Percentiles rank a stretch among this genome's conserved stretches.
Evolutionary conservation across 2,797 vertebrate genomes (phyloP).

Genomic region (Cossypha dichroa): DNA sequence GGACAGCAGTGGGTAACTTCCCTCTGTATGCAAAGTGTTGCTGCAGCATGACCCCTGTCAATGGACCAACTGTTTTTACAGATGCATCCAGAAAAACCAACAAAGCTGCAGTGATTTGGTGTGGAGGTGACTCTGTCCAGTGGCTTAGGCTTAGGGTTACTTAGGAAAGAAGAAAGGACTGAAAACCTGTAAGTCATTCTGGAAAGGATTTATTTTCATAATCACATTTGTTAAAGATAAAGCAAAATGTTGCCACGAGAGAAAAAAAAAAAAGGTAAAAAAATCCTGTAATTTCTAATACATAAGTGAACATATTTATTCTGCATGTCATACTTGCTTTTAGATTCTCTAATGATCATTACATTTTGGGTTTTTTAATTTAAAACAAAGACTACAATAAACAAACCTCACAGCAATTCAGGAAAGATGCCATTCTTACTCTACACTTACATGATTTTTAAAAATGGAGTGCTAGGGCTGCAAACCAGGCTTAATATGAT

Average conservation of each 20-base stretch:
- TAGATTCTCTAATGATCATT: background rate
- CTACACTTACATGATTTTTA: background rate
- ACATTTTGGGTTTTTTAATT: background rate
- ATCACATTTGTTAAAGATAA: background rate
- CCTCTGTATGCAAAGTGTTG: fast-evolving
- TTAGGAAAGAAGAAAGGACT: background rate
- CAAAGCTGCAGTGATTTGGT: background rate
- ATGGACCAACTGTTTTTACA: background rate
- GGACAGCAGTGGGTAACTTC: background rate
- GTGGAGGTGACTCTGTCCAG: too few relatives aligned
- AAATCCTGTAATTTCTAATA: background rate
- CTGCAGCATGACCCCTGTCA: background rate
- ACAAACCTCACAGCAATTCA: background rate
- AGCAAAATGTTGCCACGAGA: background rate
- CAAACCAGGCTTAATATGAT: background rate
- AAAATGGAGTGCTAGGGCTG: background rate
- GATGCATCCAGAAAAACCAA: background rate
- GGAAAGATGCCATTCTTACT: background rate
- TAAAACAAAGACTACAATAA: background rate
- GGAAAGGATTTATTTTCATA: background rate
- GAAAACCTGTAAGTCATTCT: background rate
- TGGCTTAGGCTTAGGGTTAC: background rate
- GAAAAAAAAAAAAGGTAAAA: background rate
- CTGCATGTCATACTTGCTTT: background rate
- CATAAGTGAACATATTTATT: background rate